A percentile compares a stretch with the other conserved stretches of the same genome.
Conservation (phyloP, 2,888 invertebrate genomes). For the Meandrusa payeni region DNA sequence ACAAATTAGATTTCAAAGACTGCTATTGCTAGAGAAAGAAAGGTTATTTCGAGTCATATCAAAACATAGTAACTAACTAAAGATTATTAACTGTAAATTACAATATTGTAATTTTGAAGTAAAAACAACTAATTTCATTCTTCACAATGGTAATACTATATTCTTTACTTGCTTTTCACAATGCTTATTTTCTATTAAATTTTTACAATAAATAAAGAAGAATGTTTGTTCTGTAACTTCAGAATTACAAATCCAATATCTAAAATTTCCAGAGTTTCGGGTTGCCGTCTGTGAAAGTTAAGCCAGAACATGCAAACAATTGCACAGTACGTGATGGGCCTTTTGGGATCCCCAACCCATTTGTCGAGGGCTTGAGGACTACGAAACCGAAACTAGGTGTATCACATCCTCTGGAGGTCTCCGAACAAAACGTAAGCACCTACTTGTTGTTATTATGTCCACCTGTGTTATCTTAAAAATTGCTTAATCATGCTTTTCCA, state of each 20-base stretch:
- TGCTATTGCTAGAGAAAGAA: conserved; percentile 4
- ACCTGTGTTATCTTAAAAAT: too few relatives aligned
- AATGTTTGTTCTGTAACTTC: too few relatives aligned
- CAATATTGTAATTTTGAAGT: too few relatives aligned
- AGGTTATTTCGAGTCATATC: too few relatives aligned
- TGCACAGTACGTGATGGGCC: conserved; percentile 74
- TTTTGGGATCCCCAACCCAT: conserved; percentile 84
- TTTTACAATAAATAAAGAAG: too few relatives aligned
- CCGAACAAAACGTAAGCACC: conserved; percentile 84
- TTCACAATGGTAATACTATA: conserved; percentile 8
- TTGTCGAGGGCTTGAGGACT: conserved; percentile 80
- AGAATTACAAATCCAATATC: too few relatives aligned
- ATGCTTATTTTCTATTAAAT: too few relatives aligned
- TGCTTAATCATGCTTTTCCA: too few relatives aligned
- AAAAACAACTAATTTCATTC: background rate
- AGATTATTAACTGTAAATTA: too few relatives aligned
- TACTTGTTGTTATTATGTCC: conserved; percentile 8
- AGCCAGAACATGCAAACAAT: conserved; percentile 67
- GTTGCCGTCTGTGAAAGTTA: conserved; percentile 82
- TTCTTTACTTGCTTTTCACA: background rate
- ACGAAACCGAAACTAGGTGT: conserved; percentile 74
- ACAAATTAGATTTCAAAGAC: conserved; percentile 26
- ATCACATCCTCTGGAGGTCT: conserved; percentile 84
- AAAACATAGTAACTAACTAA: too few relatives aligned
- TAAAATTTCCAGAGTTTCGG: conserved; percentile 82